phyloP scores from a whole-genome alignment of 2,888 invertebrate genomes.

The Campaea margaritaria region DNA sequence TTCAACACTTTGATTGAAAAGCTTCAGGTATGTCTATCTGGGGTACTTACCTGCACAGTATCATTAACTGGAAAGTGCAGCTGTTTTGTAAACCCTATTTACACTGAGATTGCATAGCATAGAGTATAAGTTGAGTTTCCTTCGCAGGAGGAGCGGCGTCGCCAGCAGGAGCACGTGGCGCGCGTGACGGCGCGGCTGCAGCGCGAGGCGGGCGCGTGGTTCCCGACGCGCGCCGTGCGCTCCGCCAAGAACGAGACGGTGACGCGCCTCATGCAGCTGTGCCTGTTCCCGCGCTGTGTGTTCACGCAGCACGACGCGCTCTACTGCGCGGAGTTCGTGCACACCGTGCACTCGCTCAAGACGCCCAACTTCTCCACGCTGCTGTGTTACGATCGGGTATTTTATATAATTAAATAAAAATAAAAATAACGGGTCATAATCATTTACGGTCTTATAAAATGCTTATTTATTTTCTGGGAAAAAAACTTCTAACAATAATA shows the following conservation, averaged over 20 bases:
- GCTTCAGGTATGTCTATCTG: conserved; percentile 77
- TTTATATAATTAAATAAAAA: conserved; percentile 41
- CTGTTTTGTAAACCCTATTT: too few relatives aligned
- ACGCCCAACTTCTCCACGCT: conserved; percentile 99
- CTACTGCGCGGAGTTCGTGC: conserved; percentile 98
- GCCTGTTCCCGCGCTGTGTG: conserved; percentile 98
- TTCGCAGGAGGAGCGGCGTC: conserved; percentile 94
- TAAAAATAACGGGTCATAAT: too few relatives aligned
- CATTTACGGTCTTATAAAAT: too few relatives aligned
- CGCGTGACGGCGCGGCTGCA: conserved; percentile 90
- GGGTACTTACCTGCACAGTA: too few relatives aligned
- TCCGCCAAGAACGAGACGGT: conserved; percentile 98
- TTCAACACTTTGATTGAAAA: conserved; percentile 95
- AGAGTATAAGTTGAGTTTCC: too few relatives aligned
- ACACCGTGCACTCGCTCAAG: conserved; percentile 96
- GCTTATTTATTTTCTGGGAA: too few relatives aligned
- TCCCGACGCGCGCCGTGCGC: conserved; percentile 92
- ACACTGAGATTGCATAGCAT: too few relatives aligned
- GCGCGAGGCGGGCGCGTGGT: conserved; percentile 94
- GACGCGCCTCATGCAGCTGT: conserved; percentile 97
- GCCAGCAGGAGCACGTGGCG: conserved; percentile 97
- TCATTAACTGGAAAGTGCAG: too few relatives aligned
- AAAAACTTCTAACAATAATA: too few relatives aligned
- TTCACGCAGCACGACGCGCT: conserved; percentile 98
- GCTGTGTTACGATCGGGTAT: conserved; percentile 97